Base-by-base conservation (phyloP, 1,140 invertebrate genomes). In the Adoxophyes honmai region DNA sequence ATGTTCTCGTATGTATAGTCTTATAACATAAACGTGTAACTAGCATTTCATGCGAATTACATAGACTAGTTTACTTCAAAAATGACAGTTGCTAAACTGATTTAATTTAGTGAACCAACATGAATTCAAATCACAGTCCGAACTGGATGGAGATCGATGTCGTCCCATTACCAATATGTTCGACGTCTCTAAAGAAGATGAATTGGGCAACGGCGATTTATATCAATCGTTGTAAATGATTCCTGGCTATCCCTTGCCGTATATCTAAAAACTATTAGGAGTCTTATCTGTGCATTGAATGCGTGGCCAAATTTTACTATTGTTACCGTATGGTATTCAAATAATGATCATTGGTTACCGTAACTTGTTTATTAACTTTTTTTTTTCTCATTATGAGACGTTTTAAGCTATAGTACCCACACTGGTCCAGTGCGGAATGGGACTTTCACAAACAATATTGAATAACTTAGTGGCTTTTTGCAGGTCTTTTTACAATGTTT, bases 141-240 rank as follows among this genome's bases (percentile, higher is more conserved):
- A 36, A 51, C 60, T 58, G 57, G 55, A 74, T 74, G 75, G 66
- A 75, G 75, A 78, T 71, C 64, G 63, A 76, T 75, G 72, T 75
- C 70, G 75, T 60, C 71, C 67, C 69, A 71, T 77, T 74, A 73
- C 66, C 53, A 44, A 66, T 62, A 62, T 64, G 63, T 59, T 73
- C 70, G 71, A 70, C 68, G 59, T 60, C 60, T 62, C 66, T 81
- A 85, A 85, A 72, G 60, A 85, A 83, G 81, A 85, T 80, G 66
- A 70, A 85, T 85, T 65, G 67, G 58, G 51, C 58, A 58, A 18
- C 39, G 52, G 68, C 75, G 75, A 85, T 85, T 85, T 85, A 81
- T 85, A 81, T 85, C 81, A 85, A 82, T 82, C 72, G 36, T 59
- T 51, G 67, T 42, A 48, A 39, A 51, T 38, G 39, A 33, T 42